Evolutionary conservation across 1,140 invertebrate species (phyloP), one percentile per base, ranked within the genome.

Genomic region (Lordiphosa clarofinis): DNA sequence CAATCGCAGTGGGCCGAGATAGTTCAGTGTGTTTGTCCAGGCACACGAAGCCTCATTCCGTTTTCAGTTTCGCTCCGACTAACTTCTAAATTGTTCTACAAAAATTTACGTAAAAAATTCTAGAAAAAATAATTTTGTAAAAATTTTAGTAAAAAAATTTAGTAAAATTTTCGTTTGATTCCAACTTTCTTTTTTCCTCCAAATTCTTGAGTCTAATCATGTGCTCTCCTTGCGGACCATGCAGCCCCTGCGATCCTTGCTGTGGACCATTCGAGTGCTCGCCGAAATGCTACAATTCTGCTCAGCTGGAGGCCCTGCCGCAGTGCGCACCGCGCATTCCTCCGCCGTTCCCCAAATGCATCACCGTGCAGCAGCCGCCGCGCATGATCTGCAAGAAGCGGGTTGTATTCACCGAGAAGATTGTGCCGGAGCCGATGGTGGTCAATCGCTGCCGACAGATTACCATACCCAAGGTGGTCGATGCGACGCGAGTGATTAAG

Each of bases 231-330:
- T 87, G 82, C 39, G 73, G 79, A 44, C 79, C 79, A 5, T 86
- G 81, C 55, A 69, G 82, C 39, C 82, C 82, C 35, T 87, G 86
- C 35, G 82, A 87, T 67, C 86, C 86, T 5, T 87, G 86, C 55
- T 87, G 84, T 47, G 82, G 71, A 39, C 86, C 86, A 3, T 87
- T 87, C 40, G 86, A 87, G 66, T 86, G 86, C 53, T 86, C 81
- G 0, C 86, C 87, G 11, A 82, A 87, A 67, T 88, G 87, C 47
- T 87, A 87, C 44, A 76, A 73, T 47, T 59, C 74, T 1, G 86
- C 75, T 0, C 81, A 88, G 24, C 35, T 88, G 52, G 78, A 86
- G 38, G 73, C 76, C 1, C 19, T 88, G 52, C 87, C 87, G 19
- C 87, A 88, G 58, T 88, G 87, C 54, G 81, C 86, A 5, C 76